These are phyloP conservation scores for Lonchura striata DNA, from an alignment of 2,113 vertebrate genomes.

Conservation along the genomic window DNA sequence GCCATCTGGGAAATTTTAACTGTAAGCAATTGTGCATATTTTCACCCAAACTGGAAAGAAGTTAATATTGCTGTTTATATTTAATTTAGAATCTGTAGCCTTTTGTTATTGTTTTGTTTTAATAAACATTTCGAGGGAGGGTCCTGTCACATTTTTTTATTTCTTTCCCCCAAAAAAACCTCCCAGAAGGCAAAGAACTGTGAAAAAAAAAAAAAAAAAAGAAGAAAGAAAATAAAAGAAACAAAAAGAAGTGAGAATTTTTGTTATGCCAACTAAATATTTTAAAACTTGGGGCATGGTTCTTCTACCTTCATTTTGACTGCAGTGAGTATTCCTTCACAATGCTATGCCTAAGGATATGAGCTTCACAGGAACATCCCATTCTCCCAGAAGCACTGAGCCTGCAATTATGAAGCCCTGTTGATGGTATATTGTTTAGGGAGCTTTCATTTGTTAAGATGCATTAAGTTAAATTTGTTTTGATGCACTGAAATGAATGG, in stretches of 20 bases:
- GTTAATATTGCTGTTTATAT: constrained; percentile 19
- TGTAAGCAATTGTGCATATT: constrained; percentile 15
- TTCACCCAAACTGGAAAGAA: not conserved
- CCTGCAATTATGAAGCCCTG: not conserved
- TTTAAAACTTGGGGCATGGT: not conserved
- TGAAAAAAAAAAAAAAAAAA: accelerated
- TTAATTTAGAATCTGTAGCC: not conserved
- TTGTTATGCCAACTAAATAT: not conserved
- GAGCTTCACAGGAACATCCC: not conserved
- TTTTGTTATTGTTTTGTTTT: constrained; percentile 31
- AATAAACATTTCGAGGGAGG: not conserved
- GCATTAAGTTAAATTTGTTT: constrained; percentile 36
- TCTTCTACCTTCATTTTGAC: not conserved
- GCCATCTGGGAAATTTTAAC: constrained; percentile 33
- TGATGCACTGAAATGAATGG: constrained; percentile 28
- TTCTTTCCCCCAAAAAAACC: not conserved
- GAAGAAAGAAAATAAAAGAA: not conserved
- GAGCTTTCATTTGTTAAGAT: constrained; percentile 12
- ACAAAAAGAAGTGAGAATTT: not conserved
- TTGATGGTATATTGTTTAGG: constrained; percentile 10
- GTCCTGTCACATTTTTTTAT: not conserved
- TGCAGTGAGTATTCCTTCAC: not conserved
- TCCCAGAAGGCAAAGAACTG: not conserved
- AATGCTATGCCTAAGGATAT: not conserved
- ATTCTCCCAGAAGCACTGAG: not conserved